Conservation (phyloP, 2,113 vertebrate genomes). For the Antigone vipio region DNA sequence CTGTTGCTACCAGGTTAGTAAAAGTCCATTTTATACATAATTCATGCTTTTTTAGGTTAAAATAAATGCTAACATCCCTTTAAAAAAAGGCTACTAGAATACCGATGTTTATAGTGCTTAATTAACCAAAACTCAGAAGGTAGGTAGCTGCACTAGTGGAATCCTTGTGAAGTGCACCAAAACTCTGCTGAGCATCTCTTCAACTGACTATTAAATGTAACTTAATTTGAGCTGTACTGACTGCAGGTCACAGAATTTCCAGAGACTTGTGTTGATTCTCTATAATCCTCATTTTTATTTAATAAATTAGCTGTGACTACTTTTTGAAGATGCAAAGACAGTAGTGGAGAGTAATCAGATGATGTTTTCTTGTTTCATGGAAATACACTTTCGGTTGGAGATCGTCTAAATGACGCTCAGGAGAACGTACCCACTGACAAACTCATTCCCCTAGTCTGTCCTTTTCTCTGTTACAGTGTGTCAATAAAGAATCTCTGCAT, state of each 20-base stretch:
- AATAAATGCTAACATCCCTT: background rate
- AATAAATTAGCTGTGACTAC: background rate
- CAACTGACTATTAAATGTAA: background rate
- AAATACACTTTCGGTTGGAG: background rate
- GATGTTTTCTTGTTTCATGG: background rate
- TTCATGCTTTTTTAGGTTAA: background rate
- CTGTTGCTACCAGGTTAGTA: constrained; percentile 89
- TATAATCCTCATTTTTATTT: background rate
- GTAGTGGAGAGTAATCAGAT: background rate
- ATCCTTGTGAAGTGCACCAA: background rate
- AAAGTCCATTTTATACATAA: background rate
- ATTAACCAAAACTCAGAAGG: background rate
- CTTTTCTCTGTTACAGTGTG: background rate
- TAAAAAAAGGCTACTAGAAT: background rate
- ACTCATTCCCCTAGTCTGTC: background rate
- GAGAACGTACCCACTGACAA: background rate
- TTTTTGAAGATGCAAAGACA: background rate
- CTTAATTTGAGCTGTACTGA: background rate
- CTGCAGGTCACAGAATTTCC: background rate
- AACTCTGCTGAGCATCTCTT: background rate
- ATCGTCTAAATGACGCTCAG: background rate
- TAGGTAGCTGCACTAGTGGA: background rate
- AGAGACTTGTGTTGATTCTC: background rate
- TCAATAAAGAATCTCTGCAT: background rate
- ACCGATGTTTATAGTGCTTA: background rate